Evolutionary conservation across 2,113 vertebrate species (phyloP).

Genomic region (Apistogramma diplotaenia): DNA sequence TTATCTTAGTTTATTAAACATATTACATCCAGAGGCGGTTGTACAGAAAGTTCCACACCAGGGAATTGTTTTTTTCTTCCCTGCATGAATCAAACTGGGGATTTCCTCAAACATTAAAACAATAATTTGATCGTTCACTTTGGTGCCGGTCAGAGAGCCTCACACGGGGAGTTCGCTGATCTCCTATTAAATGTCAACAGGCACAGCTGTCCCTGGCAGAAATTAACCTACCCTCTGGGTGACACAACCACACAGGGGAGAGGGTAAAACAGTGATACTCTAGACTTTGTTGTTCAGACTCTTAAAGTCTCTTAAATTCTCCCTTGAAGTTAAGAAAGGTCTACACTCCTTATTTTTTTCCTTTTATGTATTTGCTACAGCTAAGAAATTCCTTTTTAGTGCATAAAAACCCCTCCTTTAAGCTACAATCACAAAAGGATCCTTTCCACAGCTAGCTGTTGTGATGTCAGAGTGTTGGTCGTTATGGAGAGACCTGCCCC

Average conservation of each 20-base stretch:
- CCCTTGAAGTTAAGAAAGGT: not conserved
- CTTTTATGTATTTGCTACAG: not conserved
- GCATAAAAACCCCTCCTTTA: not conserved
- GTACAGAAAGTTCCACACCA: not conserved
- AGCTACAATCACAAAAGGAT: not conserved
- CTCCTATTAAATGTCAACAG: constrained; percentile 70
- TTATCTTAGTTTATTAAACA: not conserved
- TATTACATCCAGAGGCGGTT: not conserved
- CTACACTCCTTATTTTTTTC: not conserved
- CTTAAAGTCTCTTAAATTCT: not conserved
- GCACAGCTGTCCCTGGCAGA: constrained; percentile 66
- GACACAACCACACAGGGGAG: constrained; percentile 3
- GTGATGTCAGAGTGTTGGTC: not conserved
- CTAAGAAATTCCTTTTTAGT: not conserved
- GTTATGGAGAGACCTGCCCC: not conserved
- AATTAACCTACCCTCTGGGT: constrained; percentile 42
- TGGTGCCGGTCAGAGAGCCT: not conserved
- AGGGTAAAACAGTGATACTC: not conserved
- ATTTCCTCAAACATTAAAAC: not conserved
- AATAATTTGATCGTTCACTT: not conserved
- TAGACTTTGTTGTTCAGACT: not conserved
- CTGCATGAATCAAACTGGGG: not conserved
- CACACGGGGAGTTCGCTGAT: constrained; percentile 11
- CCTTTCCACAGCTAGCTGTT: not conserved
- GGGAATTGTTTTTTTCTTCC: not conserved